Base-by-base conservation (phyloP, 2,113 vertebrate species). In the Limanda limanda region DNA sequence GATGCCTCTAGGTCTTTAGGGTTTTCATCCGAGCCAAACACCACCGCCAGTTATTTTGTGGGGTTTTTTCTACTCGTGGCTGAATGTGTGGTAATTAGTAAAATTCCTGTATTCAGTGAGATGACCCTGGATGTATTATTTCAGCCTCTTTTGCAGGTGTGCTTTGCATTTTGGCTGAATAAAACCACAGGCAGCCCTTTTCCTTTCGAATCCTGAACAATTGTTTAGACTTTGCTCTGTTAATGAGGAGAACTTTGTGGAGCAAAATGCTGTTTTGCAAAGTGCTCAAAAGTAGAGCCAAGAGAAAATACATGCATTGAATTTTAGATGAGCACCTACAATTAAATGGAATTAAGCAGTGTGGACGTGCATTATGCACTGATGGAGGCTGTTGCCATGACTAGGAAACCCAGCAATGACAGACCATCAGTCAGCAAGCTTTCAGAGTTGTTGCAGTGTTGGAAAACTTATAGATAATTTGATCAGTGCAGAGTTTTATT, bases 281-380 rank as follows among this genome's bases (percentile, higher is more conserved):
- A 56, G 62, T 63, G 74, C 70, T 74, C 25, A 45, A 54, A 72
- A 31, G 73, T 37, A 55, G 25, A 79, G 31, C 71, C 31, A 9
- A 57, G 48, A 37, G 0, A 56, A 74, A 74, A 68, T 7, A 31
- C 24, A 71, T 37, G 63, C 60, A 61, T 64, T 82, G 45, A 64
- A 80, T 78, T 72, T 72, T 23, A 58, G 63, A 81, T 48, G 35
- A 73, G 60, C n/a, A 35, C 1, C 0, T n/a, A 42, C 21, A 81
- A 83, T 69, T 83, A 47, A 64, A 72, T 66, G 47, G 35, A 79
- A 77, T 23, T 4, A 69, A 79, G 55, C 9, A 0, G 60, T 24
- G 69, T 79, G 48, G 81, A 74, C 55, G 82, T 73, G 47, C 63
- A 55, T 67, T 15, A 8, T 54, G 51, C 35, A 9, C 8, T 3